phyloP scores from a whole-genome alignment of 2,797 vertebrate species.

The Tadarida brasiliensis region DNA sequence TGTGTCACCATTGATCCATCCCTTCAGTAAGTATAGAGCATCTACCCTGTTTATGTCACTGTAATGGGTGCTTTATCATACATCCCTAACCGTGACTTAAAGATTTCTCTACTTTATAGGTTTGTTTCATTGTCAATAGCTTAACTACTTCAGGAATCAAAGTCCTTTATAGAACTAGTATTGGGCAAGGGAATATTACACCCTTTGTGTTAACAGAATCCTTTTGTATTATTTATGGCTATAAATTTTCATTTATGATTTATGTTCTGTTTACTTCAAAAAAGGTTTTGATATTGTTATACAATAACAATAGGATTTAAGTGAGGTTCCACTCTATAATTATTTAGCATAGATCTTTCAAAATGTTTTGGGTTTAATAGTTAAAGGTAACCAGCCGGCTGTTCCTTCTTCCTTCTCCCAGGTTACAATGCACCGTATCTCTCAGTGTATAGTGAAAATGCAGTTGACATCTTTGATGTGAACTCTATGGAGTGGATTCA shows the following conservation, averaged over 20 bases:
- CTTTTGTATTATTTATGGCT: background rate
- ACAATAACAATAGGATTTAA: background rate
- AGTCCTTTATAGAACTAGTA: background rate
- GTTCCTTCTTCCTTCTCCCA: slow-evolving; percentile 77
- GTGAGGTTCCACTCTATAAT: background rate
- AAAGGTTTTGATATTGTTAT: background rate
- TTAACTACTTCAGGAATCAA: background rate
- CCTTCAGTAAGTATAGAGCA: background rate
- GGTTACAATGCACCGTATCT: slow-evolving; percentile 99
- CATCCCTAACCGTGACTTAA: background rate
- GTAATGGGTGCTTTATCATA: background rate
- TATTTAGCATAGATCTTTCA: background rate
- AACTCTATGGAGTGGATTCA: slow-evolving; percentile 99
- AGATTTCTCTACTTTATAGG: background rate
- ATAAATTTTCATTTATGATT: background rate
- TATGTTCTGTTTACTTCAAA: slow-evolving; percentile 4
- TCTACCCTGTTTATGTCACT: background rate
- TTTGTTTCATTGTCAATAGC: background rate
- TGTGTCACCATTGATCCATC: background rate
- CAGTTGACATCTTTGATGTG: slow-evolving; percentile 97
- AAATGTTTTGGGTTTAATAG: background rate
- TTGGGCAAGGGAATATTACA: background rate
- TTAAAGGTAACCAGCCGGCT: background rate
- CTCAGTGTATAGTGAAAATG: slow-evolving; percentile 98
- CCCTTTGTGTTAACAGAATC: background rate